Percentiles rank a stretch among this genome's conserved stretches.
Evolutionary conservation across 2,113 vertebrate species (phyloP).

Genomic region (Chlamydotis undulata): DNA sequence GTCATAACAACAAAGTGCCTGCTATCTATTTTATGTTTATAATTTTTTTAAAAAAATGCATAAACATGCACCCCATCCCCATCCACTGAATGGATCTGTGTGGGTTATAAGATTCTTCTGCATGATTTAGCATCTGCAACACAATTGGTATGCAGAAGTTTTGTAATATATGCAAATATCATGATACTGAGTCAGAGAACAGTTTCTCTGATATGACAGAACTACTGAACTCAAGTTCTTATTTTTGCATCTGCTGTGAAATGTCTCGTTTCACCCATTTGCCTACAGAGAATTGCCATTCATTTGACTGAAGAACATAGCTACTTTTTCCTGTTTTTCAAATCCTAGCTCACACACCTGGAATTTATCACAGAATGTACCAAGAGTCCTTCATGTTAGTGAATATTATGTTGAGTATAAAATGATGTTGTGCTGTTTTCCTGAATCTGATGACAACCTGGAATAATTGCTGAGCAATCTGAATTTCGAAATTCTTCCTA

Average conservation of each 20-base stretch:
- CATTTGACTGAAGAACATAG: not conserved
- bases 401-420: not conserved
- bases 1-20: constrained; percentile 31
- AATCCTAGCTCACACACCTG: not conserved
- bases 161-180: not conserved
- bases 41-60: not conserved
- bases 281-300: not conserved
- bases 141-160: not conserved
- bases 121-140: not conserved
- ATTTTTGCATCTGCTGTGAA: not conserved
- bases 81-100: not conserved
- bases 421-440: not conserved
- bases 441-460: constrained; percentile 12
- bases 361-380: not conserved
- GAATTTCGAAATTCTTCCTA: constrained; percentile 25
- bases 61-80: not conserved
- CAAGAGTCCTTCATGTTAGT: not conserved
- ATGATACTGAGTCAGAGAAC: not conserved
- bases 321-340: not conserved
- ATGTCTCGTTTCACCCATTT: not conserved
- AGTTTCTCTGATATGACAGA: not conserved
- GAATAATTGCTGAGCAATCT: constrained; percentile 24
- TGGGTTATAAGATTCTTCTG: not conserved
- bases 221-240: not conserved
- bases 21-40: constrained; percentile 10